Percentiles rank a stretch among this genome's conserved stretches.
Evolutionary conservation across 2,797 vertebrate genomes (phyloP).

Genomic region (Antennarius maculatus): DNA sequence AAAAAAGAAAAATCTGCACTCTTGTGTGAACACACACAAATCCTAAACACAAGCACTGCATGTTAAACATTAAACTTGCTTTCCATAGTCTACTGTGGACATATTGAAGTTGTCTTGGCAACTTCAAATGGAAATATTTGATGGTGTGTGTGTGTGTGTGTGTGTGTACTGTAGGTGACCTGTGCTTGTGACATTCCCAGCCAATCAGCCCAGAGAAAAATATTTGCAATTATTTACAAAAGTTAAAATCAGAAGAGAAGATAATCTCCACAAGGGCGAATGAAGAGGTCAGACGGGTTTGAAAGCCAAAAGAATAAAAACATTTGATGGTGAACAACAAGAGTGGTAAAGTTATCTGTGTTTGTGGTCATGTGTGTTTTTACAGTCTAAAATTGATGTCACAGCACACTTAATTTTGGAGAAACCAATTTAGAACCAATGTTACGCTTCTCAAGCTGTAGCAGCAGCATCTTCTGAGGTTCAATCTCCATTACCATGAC

Average conservation of each 20-base stretch:
- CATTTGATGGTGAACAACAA: background rate
- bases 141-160: slow-evolving; percentile 9
- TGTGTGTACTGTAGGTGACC: slow-evolving; percentile 32
- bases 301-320: slow-evolving; percentile 11
- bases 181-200: slow-evolving; percentile 27
- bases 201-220: slow-evolving; percentile 41
- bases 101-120: slow-evolving; percentile 61
- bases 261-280: slow-evolving; percentile 32
- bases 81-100: slow-evolving; percentile 59
- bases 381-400: slow-evolving; percentile 53
- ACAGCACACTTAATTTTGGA: slow-evolving; percentile 39
- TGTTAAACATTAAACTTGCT: slow-evolving; percentile 70
- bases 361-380: slow-evolving; percentile 19
- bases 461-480: slow-evolving; percentile 9
- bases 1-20: background rate
- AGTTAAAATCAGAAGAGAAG: slow-evolving; percentile 23
- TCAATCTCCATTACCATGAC: too few relatives aligned
- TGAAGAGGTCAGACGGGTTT: slow-evolving; percentile 33
- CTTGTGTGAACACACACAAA: background rate
- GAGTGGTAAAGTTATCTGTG: slow-evolving; percentile 21
- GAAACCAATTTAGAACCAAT: slow-evolving; percentile 44
- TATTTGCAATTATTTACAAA: slow-evolving; percentile 37
- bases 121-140: slow-evolving; percentile 53
- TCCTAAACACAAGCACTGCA: slow-evolving; percentile 3
- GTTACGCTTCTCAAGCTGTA: slow-evolving; percentile 45